Percentiles rank a stretch among this genome's conserved stretches.
phyloP scores from a whole-genome alignment of 2,113 vertebrate species.

The Columba livia region DNA sequence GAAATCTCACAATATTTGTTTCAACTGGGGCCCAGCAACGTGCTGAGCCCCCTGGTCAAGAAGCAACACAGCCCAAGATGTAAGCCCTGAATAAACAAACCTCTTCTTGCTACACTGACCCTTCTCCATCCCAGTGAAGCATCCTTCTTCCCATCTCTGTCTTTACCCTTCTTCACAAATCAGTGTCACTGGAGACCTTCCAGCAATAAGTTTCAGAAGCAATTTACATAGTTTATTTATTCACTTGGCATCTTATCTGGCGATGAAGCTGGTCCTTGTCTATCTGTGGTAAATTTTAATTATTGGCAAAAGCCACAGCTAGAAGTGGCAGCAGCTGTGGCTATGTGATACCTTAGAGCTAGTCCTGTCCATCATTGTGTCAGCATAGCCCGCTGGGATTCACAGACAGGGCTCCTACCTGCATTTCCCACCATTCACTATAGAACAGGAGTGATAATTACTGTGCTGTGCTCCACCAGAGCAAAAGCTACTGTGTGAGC shows the following conservation, averaged over 20 bases:
- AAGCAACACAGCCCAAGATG: neutral
- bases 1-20: slow-evolving; percentile 15
- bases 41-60: neutral
- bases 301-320: slow-evolving; percentile 17
- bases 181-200: neutral
- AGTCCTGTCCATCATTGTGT: neutral
- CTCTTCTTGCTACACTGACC: neutral
- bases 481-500: neutral
- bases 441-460: neutral
- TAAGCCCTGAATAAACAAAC: slow-evolving; percentile 28
- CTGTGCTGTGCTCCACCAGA: neutral
- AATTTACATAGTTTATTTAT: slow-evolving; percentile 20
- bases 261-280: neutral
- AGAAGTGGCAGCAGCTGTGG: slow-evolving; percentile 24
- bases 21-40: neutral
- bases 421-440: neutral
- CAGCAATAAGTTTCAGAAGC: neutral
- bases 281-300: slow-evolving; percentile 27
- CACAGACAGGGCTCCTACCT: neutral
- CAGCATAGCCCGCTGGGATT: neutral
- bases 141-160: neutral
- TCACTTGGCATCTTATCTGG: neutral
- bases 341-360: neutral
- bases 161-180: neutral
- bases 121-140: neutral